Evolutionary conservation across 1,140 invertebrate species (phyloP).

Genomic region (Andrena cerasifolii): DNA sequence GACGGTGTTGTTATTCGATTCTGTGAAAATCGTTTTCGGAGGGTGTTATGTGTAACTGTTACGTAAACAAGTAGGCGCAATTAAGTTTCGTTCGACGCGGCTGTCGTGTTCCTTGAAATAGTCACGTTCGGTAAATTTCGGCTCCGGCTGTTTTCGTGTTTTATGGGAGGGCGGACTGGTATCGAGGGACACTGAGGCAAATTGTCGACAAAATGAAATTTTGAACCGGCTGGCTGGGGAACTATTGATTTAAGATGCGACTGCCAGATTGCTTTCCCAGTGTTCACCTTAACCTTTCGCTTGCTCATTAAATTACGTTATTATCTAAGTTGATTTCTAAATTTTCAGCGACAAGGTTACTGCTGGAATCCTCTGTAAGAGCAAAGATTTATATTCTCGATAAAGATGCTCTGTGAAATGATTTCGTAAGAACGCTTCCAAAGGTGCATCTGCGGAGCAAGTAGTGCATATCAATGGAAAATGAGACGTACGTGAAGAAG

Average conservation of each 20-base stretch:
- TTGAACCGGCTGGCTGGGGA: neutral
- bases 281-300: too few relatives aligned
- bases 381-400: too few relatives aligned
- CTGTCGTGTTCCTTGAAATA: conserved; percentile 25
- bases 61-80: conserved; percentile 40
- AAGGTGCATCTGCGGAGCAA: neutral
- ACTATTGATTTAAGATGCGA: neutral
- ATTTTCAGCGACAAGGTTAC: too few relatives aligned
- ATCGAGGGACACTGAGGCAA: neutral
- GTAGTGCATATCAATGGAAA: neutral
- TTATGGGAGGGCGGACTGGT: conserved; percentile 13
- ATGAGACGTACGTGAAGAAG: too few relatives aligned
- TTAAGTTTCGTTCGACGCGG: conserved; percentile 29
- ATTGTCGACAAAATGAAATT: conserved; percentile 32
- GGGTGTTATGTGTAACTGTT: conserved; percentile 28
- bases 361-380: too few relatives aligned
- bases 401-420: too few relatives aligned
- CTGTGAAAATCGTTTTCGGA: conserved; percentile 27
- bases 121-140: conserved; percentile 38
- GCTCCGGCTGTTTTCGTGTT: conserved; percentile 20
- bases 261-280: neutral
- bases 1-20: conserved; percentile 25
- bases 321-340: too few relatives aligned
- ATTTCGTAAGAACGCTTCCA: neutral
- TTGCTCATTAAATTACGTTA: too few relatives aligned